Conservation (phyloP, 2,888 invertebrate species). For the Harpalus rufipes region DNA sequence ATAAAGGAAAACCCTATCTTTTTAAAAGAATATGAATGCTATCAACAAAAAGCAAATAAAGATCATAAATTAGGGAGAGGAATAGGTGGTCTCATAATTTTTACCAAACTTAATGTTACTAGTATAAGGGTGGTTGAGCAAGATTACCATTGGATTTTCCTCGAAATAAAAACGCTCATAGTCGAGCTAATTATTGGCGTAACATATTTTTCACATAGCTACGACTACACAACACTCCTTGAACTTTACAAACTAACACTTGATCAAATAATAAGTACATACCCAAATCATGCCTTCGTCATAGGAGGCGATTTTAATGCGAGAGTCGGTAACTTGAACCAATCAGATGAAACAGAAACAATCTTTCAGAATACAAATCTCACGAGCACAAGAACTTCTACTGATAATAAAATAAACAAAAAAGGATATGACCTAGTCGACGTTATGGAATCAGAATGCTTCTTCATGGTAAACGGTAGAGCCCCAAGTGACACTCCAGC, state of each 20-base stretch:
- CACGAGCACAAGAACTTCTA: not conserved
- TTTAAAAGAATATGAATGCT: not conserved
- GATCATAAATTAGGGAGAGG: not conserved
- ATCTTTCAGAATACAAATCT: not conserved
- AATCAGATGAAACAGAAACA: not conserved
- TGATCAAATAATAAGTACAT: not conserved
- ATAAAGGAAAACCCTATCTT: not conserved
- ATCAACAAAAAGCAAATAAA: not conserved
- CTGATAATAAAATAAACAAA: not conserved
- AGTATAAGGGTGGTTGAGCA: no score
- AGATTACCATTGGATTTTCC: no score
- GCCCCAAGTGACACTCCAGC: not conserved
- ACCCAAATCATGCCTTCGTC: not conserved
- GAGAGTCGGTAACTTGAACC: not conserved
- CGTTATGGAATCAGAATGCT: not conserved
- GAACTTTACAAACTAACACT: no score
- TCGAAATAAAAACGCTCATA: no score
- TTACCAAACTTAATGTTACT: not conserved
- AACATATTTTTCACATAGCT: no score
- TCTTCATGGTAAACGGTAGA: not conserved
- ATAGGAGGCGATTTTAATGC: not conserved
- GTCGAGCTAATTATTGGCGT: no score
- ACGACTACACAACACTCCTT: no score
- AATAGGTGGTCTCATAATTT: not conserved
- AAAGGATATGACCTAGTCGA: not conserved